Conservation (phyloP, 1,140 invertebrate genomes). For the Orchestia grillus region DNA sequence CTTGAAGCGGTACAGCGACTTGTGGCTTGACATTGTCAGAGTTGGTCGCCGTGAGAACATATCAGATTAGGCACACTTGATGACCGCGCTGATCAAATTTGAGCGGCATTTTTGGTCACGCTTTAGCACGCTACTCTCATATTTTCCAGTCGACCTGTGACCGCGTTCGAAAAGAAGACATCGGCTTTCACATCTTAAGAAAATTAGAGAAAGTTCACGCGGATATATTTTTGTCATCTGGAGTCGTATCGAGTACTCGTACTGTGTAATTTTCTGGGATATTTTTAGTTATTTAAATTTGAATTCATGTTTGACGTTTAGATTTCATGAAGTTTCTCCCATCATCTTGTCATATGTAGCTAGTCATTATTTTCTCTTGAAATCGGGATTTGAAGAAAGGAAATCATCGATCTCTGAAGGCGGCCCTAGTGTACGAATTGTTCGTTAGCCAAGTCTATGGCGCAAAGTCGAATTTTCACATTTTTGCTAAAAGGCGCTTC, state of each 20-base stretch:
- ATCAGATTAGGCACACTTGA: slow-evolving; percentile 9
- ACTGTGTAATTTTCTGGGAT: background rate
- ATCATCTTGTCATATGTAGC: background rate
- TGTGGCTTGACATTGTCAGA: background rate
- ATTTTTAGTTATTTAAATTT: background rate
- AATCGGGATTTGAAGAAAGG: background rate
- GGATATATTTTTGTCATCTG: background rate
- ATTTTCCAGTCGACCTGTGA: background rate
- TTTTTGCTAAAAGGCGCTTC: background rate
- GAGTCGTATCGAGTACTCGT: background rate
- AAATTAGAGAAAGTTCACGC: background rate
- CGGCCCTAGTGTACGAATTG: background rate
- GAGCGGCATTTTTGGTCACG: background rate
- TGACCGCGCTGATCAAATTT: slow-evolving; percentile 17
- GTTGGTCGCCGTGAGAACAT: slow-evolving; percentile 30
- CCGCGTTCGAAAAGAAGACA: background rate
- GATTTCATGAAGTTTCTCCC: background rate
- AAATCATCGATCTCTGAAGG: background rate
- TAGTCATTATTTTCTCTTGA: background rate
- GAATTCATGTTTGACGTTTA: background rate
- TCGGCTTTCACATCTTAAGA: background rate
- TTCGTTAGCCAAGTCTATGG: background rate
- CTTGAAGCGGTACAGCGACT: background rate
- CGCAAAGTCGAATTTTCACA: background rate
- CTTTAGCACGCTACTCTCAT: background rate